Evolutionary conservation across 2,113 vertebrate genomes (phyloP), one percentile per base, ranked within the genome.

Genomic region (Halcyon malimbica): DNA sequence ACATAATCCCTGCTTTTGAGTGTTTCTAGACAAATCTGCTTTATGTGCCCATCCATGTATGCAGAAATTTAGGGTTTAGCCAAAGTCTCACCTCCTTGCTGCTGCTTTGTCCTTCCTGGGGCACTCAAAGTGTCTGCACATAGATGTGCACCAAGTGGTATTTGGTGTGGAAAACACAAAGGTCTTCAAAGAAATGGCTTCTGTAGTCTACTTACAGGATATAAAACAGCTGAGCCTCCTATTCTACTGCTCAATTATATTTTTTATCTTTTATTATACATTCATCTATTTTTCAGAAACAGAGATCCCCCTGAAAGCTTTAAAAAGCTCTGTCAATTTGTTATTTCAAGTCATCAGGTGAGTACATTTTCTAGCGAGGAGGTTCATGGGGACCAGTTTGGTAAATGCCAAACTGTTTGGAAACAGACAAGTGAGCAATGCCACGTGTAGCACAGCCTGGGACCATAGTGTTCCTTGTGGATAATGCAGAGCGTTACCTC

Each of bases 371-470:
- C 78, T 31, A 35, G 31, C 19, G 35, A 62, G 35, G 79, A 68
- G 28, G 44, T 41, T 93, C 46, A 46, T 5, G n/a, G 41, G 26
- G 9, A 54, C 9, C 0, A 2, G 17, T n/a, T 37, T 78, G 57
- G 56, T 56, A 68, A 91, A 46, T 1, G 12, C 10, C 79, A 25
- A 13, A 18, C 20, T 1, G 0, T 54, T 80, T 94, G 57, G 57
- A 83, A 89, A 44, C 5, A 35, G 64, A 19, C 8, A 60, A n/a
- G 26, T 51, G 76, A 93, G 88, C 41, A 88, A 83, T 70, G 31
- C n/a, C 73, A 42, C 0, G 2, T 0, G 1, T 5, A 51, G 48
- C 41, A 26, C 33, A 42, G 50, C 35, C 19, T 4, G 1, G 44
- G 18, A 76, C 25, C 3, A 1, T 3, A 50, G 48, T 44, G 24